A percentile compares a stretch with the other conserved stretches of the same genome.
Conservation (phyloP, 2,113 vertebrate species). For the Poecile atricapillus region DNA sequence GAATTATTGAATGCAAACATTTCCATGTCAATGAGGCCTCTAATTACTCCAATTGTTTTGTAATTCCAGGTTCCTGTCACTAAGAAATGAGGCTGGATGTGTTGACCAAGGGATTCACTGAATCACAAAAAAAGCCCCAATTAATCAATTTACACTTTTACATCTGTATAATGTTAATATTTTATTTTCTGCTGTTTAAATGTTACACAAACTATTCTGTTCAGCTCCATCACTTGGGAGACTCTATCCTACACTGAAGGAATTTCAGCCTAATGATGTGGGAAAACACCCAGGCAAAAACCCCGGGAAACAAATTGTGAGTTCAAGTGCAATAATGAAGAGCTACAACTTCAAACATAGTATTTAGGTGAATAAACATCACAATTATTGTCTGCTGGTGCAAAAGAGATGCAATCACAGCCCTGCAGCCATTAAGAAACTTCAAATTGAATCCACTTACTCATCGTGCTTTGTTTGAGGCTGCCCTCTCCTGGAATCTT, state of each 20-base stretch:
- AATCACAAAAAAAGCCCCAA: neutral
- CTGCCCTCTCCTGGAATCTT: slow-evolving; percentile 38
- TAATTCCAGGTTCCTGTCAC: neutral
- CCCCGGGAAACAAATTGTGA: neutral
- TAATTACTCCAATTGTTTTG: neutral
- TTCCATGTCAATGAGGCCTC: neutral
- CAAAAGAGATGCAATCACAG: neutral
- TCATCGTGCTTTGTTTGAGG: slow-evolving; percentile 27
- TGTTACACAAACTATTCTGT: neutral
- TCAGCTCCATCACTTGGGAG: neutral
- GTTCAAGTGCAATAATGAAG: neutral
- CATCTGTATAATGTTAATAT: neutral
- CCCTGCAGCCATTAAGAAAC: fast-evolving
- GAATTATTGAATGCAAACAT: neutral
- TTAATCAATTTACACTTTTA: neutral
- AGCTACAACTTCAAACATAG: neutral
- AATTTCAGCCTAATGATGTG: neutral
- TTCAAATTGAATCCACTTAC: neutral
- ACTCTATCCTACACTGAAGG: neutral
- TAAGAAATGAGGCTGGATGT: neutral
- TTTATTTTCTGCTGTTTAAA: neutral
- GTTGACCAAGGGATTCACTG: neutral
- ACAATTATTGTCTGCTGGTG: neutral
- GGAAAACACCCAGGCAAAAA: neutral
- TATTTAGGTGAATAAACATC: neutral